A percentile compares a stretch with the other conserved stretches of the same genome.
Conservation (phyloP, 2,888 invertebrate genomes). For the Leucophenga montana region DNA sequence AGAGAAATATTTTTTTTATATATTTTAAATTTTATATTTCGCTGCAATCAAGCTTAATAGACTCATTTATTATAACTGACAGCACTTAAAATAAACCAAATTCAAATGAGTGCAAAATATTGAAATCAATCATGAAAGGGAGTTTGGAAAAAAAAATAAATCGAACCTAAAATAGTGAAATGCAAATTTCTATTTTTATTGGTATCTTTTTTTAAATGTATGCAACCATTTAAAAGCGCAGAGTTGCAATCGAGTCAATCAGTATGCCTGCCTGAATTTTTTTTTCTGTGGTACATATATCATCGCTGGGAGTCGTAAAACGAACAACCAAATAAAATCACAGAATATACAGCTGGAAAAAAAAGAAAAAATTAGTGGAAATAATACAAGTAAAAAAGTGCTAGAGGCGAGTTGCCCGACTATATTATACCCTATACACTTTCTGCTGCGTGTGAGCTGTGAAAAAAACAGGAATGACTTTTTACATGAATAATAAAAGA, state of each 20-base stretch:
- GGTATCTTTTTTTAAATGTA: neutral
- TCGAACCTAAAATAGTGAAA: too few species aligned
- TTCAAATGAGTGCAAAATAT: neutral
- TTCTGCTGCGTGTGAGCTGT: too few species aligned
- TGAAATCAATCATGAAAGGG: too few species aligned
- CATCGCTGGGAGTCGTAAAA: conserved; percentile 7
- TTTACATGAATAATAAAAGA: too few species aligned
- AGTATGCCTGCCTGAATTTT: neutral
- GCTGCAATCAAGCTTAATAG: conserved; percentile 12
- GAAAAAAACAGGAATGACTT: too few species aligned
- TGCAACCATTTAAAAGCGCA: conserved; percentile 11
- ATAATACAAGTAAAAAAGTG: neutral
- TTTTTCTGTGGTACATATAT: neutral
- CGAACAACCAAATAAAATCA: neutral
- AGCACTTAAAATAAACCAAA: conserved; percentile 3
- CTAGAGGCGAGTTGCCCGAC: too few species aligned
- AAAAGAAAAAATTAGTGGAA: neutral
- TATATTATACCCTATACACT: too few species aligned
- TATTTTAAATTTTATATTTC: too few species aligned
- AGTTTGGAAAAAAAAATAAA: too few species aligned
- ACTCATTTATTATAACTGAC: conserved; percentile 15
- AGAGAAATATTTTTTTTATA: neutral
- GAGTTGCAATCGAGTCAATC: conserved; percentile 2
- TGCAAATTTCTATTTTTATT: too few species aligned
- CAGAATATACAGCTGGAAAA: neutral